Evolutionary conservation across 1,140 invertebrate species (phyloP), one percentile per base, ranked within the genome.

Genomic region (Lasaia peninsularis): DNA sequence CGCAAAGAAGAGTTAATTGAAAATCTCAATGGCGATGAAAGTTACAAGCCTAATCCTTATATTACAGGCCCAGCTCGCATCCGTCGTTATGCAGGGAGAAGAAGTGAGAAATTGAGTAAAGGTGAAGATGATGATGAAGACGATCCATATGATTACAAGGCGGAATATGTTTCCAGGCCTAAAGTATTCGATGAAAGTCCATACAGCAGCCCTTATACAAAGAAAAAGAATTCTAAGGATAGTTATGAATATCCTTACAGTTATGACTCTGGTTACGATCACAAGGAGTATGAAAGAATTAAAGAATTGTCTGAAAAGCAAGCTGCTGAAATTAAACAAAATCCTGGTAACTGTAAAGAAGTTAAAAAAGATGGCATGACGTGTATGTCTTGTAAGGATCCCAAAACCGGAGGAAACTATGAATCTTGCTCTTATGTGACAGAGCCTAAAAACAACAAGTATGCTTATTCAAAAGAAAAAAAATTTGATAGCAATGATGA

Each of bases 401-500:
- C 91, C 0, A 92, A 93, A 75, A 94, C 91, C 0, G 93, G 93
- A 14, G 93, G 91, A 4, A 93, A 93, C 59, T 94, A 91, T 58
- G 93, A 95, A 82, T 92, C 92, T 31, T 95, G 94, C 67, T 92
- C 92, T 0, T 95, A 94, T 77, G 90, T 91, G 1, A 91, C 92
- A 12, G 91, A 92, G 63, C 94, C 94, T 0, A 92, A 92, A 65
- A 93, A 93, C 57, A 93, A 94, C 65, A 89, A 93, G 65, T 94
- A 94, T 73, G 92, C 93, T 49, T 94, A 92, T 71, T 91, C 91
- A 2, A 91, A 90, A 58, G 90, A 92, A 76, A 89, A 85, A 64
- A 92, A 92, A 70, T 92, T 89, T 61, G 88, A 92, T 48, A 91
- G 91, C 58, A 86, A 91, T 16, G 90, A 91, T 67, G 86, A 91